These are phyloP conservation scores for Hypselothyrea guttata DNA, from an alignment of 2,888 invertebrate species.

Conservation along the genomic window DNA sequence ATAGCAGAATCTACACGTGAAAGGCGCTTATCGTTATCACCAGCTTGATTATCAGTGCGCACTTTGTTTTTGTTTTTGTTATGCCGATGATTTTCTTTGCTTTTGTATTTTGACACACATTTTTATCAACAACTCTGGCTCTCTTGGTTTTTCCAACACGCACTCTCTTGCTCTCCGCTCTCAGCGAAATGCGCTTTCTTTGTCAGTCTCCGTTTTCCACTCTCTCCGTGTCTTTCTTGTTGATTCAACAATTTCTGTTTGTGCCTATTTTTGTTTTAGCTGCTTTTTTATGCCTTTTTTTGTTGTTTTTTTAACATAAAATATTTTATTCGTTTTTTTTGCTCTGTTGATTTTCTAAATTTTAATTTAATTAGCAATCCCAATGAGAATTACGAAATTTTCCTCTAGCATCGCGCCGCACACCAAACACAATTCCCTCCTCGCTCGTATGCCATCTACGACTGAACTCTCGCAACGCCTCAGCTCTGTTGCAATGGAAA, in stretches of 20 bases:
- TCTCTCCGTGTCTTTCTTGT: background rate
- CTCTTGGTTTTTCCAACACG: background rate
- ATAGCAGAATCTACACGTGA: slow-evolving; percentile 31
- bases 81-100: slow-evolving; percentile 8
- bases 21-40: slow-evolving; percentile 11
- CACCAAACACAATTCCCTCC: slow-evolving; percentile 18
- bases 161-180: background rate
- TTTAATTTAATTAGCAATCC: slow-evolving; percentile 1
- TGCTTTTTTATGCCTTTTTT: slow-evolving; percentile 1
- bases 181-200: slow-evolving; percentile 2
- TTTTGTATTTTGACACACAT: slow-evolving; percentile 63
- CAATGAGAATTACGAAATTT: slow-evolving; percentile 23
- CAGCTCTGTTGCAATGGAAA: slow-evolving; percentile 50
- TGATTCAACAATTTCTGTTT: slow-evolving; percentile 20
- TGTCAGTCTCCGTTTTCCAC: slow-evolving; percentile 2
- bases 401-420: slow-evolving; percentile 17
- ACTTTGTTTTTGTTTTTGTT: slow-evolving; percentile 15
- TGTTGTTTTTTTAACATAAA: slow-evolving; percentile 3
- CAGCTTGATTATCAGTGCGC: slow-evolving; percentile 13
- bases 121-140: slow-evolving; percentile 56
- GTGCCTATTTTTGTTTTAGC: slow-evolving; percentile 6
- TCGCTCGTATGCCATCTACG: slow-evolving; percentile 26
- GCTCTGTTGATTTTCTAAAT: background rate
- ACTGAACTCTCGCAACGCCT: slow-evolving; percentile 31
- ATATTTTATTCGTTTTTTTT: background rate